Conservation (phyloP, 2,888 invertebrate species). For the Stegophylla sp. region DNA sequence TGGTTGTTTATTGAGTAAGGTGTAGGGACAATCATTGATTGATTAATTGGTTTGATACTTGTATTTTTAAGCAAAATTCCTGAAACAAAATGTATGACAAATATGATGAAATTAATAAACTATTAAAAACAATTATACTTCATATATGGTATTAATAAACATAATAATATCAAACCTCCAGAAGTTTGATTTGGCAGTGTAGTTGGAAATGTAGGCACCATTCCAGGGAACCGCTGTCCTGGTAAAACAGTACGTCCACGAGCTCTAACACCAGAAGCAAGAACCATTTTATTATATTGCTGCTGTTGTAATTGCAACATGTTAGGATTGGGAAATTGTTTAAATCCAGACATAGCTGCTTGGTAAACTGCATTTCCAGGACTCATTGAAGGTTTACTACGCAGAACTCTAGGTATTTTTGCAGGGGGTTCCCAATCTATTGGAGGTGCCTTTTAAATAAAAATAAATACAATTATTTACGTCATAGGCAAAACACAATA, state of each 20-base stretch:
- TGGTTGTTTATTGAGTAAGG: constrained; percentile 52
- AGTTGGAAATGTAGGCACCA: constrained; percentile 48
- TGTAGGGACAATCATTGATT: constrained; percentile 47
- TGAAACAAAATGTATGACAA: not conserved
- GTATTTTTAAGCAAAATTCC: constrained; percentile 52
- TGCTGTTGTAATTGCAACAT: constrained; percentile 52
- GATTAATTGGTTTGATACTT: constrained; percentile 57
- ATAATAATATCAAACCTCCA: constrained; percentile 4
- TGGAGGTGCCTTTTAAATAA: constrained; percentile 73
- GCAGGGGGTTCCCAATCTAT: constrained; percentile 92
- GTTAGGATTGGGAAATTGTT: constrained; percentile 60
- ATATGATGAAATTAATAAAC: not conserved
- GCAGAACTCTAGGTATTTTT: constrained; percentile 80
- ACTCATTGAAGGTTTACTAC: constrained; percentile 63
- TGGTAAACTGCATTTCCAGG: constrained; percentile 65
- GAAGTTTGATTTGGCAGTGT: constrained; percentile 39
- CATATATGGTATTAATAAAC: not conserved
- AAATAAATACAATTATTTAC: no score
- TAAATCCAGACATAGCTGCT: constrained; percentile 62
- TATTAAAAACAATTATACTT: not conserved
- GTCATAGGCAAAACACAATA: not conserved
- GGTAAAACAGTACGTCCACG: constrained; percentile 49
- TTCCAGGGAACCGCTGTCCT: constrained; percentile 49
- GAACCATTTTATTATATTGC: constrained; percentile 56
- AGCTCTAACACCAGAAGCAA: constrained; percentile 46